phyloP scores from a whole-genome alignment of 1,140 invertebrate species.

The Colletes gigas region DNA sequence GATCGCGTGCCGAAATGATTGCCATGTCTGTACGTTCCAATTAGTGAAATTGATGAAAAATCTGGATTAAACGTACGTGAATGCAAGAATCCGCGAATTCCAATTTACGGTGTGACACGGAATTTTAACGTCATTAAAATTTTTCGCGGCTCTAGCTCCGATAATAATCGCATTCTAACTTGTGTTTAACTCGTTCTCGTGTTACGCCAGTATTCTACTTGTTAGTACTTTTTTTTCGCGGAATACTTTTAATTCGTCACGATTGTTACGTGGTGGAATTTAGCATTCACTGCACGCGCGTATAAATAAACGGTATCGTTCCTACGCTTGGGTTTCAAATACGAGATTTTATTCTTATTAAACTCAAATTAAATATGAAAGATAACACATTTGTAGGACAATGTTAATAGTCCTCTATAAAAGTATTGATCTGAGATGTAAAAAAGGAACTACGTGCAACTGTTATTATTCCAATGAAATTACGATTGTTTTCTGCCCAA shows the following conservation, averaged over 20 bases:
- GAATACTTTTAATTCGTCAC: neutral
- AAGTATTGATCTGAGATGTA: too few species aligned
- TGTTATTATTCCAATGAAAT: too few species aligned
- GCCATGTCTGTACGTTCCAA: constrained; percentile 30
- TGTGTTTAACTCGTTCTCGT: constrained; percentile 5
- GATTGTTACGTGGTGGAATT: neutral
- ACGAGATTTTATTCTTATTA: too few species aligned
- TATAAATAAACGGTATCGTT: neutral
- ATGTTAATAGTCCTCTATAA: too few species aligned
- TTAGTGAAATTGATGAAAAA: constrained; percentile 60
- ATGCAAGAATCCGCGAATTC: constrained; percentile 46
- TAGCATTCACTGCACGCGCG: neutral
- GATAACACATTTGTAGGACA: neutral
- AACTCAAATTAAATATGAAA: neutral
- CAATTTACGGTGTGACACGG: constrained; percentile 31
- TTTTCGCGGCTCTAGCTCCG: constrained; percentile 4
- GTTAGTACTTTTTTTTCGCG: neutral
- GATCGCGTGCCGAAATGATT: constrained; percentile 43
- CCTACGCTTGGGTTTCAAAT: too few species aligned
- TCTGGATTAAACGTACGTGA: constrained; percentile 26
- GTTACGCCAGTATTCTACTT: neutral
- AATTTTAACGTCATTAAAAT: constrained; percentile 44
- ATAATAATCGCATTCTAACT: neutral
- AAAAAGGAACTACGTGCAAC: too few species aligned
- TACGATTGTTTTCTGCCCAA: too few species aligned